phyloP scores from a whole-genome alignment of 2,797 vertebrate genomes.

The Rhinatrema bivittatum region DNA sequence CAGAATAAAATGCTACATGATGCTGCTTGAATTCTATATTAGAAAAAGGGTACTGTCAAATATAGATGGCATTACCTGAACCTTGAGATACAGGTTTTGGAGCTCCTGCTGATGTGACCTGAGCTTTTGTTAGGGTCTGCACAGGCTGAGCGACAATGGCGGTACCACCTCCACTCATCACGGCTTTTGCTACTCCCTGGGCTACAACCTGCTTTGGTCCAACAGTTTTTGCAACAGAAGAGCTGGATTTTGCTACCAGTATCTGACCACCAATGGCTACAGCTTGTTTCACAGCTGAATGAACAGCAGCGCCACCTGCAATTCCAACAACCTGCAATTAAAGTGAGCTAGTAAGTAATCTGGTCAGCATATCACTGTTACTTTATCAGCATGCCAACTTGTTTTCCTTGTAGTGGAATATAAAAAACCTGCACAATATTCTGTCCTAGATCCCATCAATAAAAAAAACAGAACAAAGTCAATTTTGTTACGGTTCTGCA shows the following conservation, averaged over 20 bases:
- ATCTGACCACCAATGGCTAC: conserved; percentile 94
- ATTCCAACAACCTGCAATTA: conserved; percentile 80
- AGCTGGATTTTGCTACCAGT: conserved; percentile 85
- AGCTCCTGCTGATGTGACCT: conserved; percentile 62
- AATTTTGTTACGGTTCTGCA: no score
- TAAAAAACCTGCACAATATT: no score
- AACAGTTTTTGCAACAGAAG: conserved; percentile 79
- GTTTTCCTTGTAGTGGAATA: no score
- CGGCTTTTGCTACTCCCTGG: conserved; percentile 94
- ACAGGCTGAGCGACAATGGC: conserved; percentile 77
- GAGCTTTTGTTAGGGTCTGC: conserved; percentile 69
- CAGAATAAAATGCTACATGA: no score
- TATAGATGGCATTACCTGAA: conserved; percentile 61
- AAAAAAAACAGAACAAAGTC: no score
- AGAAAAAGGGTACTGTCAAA: no score
- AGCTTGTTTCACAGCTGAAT: conserved; percentile 84
- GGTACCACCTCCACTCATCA: conserved; percentile 78
- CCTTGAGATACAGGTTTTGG: conserved; percentile 85
- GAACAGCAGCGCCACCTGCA: conserved; percentile 80
- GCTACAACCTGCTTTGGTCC: conserved; percentile 90
- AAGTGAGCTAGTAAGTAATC: not conserved
- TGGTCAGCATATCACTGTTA: no score
- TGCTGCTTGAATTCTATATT: no score
- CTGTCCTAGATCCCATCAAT: no score
- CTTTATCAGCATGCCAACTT: no score